Conservation (phyloP, 2,113 vertebrate genomes). For the Parus major region DNA sequence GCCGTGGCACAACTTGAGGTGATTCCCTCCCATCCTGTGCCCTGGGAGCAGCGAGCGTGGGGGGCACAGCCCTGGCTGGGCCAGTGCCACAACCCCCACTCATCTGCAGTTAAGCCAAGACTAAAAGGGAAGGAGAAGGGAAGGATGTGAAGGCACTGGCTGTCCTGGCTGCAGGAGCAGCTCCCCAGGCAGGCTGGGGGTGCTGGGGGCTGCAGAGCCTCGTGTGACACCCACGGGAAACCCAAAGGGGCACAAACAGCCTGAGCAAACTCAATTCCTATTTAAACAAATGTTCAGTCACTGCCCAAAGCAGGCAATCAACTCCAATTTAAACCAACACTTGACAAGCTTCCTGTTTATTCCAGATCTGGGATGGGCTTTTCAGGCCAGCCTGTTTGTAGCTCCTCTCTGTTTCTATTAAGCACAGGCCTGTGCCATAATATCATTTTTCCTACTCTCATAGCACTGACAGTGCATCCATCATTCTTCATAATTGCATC, state of each 20-base stretch:
- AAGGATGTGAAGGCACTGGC: accelerated
- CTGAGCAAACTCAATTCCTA: accelerated
- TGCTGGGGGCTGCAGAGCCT: not conserved
- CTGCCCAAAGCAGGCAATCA: not conserved
- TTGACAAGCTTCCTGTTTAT: not conserved
- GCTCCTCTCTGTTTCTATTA: not conserved
- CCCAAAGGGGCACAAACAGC: not conserved
- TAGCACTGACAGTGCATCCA: slow-evolving; percentile 1
- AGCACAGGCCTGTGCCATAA: not conserved
- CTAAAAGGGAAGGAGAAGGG: accelerated
- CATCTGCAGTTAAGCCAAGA: accelerated
- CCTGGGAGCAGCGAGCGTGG: not conserved
- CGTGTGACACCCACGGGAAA: accelerated
- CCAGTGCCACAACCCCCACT: accelerated
- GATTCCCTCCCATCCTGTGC: accelerated
- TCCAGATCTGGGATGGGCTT: not conserved
- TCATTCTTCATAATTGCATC: slow-evolving; percentile 54
- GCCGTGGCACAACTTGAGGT: accelerated
- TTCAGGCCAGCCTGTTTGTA: not conserved
- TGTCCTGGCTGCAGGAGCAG: not conserved
- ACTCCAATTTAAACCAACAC: not conserved
- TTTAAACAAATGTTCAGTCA: not conserved
- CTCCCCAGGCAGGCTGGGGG: not conserved
- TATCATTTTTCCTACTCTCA: not conserved
- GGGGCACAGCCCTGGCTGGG: accelerated